These are phyloP conservation scores for Eurois occulta DNA, from an alignment of 2,888 invertebrate genomes.

Conservation along the genomic window DNA sequence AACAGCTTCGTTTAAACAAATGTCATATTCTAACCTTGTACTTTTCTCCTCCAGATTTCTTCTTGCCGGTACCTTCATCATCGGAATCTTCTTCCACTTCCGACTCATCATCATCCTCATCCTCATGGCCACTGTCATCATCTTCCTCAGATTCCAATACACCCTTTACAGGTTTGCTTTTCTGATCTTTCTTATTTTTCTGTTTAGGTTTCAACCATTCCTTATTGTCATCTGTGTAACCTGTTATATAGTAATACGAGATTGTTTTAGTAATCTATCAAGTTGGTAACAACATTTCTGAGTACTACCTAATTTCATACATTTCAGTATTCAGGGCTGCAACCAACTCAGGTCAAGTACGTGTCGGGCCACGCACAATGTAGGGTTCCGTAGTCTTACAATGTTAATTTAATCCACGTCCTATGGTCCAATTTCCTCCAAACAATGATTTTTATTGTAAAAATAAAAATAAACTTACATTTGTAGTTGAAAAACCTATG, in stretches of 20 bases:
- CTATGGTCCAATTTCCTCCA: too few species aligned
- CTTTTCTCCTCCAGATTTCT: constrained; percentile 78
- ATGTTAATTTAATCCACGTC: too few species aligned
- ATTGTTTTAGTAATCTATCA: background rate
- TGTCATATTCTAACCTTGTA: constrained; percentile 79
- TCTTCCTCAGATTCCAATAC: constrained; percentile 70
- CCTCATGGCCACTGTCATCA: constrained; percentile 73
- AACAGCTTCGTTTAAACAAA: background rate
- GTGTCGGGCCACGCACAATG: too few species aligned
- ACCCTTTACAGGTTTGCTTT: constrained; percentile 47
- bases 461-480: too few species aligned
- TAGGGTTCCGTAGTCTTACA: too few species aligned
- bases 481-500: too few species aligned
- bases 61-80: constrained; percentile 69
- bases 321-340: background rate
- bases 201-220: constrained; percentile 93
- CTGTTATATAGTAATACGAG: constrained; percentile 71
- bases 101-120: constrained; percentile 74
- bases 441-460: too few species aligned
- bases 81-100: constrained; percentile 75
- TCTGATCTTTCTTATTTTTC: constrained; percentile 79
- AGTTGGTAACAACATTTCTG: background rate
- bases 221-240: constrained; percentile 93
- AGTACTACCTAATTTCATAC: background rate
- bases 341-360: too few species aligned